Conservation (phyloP, 2,113 vertebrate species). For the Calyptommatus sinebrachiatus region DNA sequence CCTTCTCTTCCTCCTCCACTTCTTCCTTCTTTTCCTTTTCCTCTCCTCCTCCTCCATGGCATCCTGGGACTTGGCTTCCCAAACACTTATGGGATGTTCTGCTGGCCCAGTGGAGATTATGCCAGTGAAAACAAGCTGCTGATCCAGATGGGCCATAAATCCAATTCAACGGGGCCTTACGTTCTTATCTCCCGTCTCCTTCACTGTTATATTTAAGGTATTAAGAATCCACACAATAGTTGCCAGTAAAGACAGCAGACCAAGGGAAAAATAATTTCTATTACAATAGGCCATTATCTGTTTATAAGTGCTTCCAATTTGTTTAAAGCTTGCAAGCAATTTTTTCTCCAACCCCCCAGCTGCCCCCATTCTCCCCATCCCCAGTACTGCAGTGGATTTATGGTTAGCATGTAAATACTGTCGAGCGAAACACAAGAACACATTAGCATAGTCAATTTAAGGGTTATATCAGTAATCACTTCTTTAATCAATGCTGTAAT, state of each 20-base stretch:
- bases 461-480: slow-evolving; percentile 64
- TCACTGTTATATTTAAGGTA: not conserved
- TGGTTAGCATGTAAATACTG: slow-evolving; percentile 63
- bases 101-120: too few species aligned
- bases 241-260: slow-evolving; percentile 11
- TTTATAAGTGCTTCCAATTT: slow-evolving; percentile 52
- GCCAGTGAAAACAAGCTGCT: too few species aligned
- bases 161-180: too few species aligned
- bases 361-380: not conserved
- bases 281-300: slow-evolving; percentile 43
- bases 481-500: slow-evolving; percentile 78
- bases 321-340: slow-evolving; percentile 55
- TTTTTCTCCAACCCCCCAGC: not conserved
- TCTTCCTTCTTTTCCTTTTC: too few species aligned
- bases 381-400: slow-evolving; percentile 42
- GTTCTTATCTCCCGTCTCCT: not conserved
- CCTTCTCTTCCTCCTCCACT: too few species aligned
- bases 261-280: slow-evolving; percentile 1
- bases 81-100: too few species aligned
- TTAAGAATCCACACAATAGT: not conserved
- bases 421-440: slow-evolving; percentile 53
- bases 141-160: too few species aligned
- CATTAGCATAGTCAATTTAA: slow-evolving; percentile 57
- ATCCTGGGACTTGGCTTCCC: too few species aligned
- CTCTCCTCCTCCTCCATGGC: too few species aligned